A percentile compares a stretch with the other conserved stretches of the same genome.
Evolutionary conservation across 2,113 vertebrate species (phyloP).

Genomic region (Procavia capensis): DNA sequence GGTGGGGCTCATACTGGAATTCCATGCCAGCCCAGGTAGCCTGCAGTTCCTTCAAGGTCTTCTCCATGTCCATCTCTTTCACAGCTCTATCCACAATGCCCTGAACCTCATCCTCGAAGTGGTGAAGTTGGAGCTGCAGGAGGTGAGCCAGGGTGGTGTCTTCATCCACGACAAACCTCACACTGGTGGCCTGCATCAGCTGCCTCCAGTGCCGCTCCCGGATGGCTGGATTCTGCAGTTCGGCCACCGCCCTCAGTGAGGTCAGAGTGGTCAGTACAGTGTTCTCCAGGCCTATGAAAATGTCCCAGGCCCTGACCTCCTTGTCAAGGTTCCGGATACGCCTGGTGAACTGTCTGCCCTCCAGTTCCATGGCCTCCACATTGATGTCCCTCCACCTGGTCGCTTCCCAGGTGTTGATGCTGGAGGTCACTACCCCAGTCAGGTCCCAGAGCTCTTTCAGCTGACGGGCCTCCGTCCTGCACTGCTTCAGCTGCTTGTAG

Average conservation of each 20-base stretch:
- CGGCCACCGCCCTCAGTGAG: conserved; percentile 92
- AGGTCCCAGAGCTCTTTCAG: conserved; percentile 95
- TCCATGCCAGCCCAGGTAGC: conserved; percentile 92
- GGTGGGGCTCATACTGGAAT: conserved; percentile 93
- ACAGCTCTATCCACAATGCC: conserved; percentile 94
- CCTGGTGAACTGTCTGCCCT: conserved; percentile 93
- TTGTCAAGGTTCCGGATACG: conserved; percentile 93
- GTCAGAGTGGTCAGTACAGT: conserved; percentile 92
- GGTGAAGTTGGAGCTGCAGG: conserved; percentile 93
- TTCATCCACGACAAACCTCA: conserved; percentile 91
- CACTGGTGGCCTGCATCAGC: conserved; percentile 92
- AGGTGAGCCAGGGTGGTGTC: conserved; percentile 93
- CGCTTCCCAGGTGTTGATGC: conserved; percentile 91
- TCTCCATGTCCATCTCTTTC: conserved; percentile 93
- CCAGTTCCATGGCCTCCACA: conserved; percentile 94
- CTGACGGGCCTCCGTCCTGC: conserved; percentile 90
- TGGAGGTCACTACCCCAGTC: conserved; percentile 89
- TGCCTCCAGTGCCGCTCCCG: conserved; percentile 95
- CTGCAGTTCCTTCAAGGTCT: conserved; percentile 89
- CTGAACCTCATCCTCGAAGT: conserved; percentile 94
- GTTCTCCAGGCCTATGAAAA: conserved; percentile 92
- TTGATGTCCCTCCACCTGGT: conserved; percentile 93
- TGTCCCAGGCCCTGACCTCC: conserved; percentile 93
- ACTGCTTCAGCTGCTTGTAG: conserved; percentile 93
- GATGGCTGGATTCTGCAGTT: conserved; percentile 95